Base-by-base conservation (phyloP, 92 coral and sea anemone genomes). In the Chrysogorgia sp. region DNA sequence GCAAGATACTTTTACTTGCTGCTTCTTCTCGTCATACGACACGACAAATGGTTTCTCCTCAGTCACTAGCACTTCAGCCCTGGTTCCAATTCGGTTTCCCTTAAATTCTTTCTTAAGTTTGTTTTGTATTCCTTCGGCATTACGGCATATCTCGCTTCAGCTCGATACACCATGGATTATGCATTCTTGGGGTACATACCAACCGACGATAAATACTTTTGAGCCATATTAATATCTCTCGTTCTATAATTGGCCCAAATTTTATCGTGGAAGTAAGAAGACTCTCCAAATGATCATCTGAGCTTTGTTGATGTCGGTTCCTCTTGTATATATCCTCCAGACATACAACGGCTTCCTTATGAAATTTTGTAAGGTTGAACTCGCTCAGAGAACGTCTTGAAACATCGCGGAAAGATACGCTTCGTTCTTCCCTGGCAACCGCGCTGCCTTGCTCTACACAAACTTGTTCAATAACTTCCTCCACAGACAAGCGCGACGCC, bases 101-200 rank as follows among this genome's bases (percentile, higher is more conserved):
- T 78, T 67, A 67, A 65, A 83, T 34, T 22, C 53, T 67, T 76
- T 83, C 41, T 67, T 57, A 19, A 83, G 33, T 56, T 58, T 76
- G 10, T 40, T 34, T 41, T 28, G 23, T 19, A 83, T 43, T 37
- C 75, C 83, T 12, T 25, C 34, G 41, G 50, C 68, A 20, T 45
- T n/a, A n/a, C n/a, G 75, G 74, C 57, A 43, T 43, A 8, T 43
- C 50, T 17, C 50, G 57, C 21, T 77, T 68, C 23, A 68, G 63
- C 50, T 34, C 52, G 40, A 68, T 68, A 37, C 3, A 34, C 76
- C 79, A 72, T 19, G 79, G 70, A 24, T 72, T 72, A 21, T 28
- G 70, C 25, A 60, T 43, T 22, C 28, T 17, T 37, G 76, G 76
- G 5, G 33, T 49, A 3, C 80, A 10, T 48, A 63, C 50, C 49